A percentile compares a stretch with the other conserved stretches of the same genome.
phyloP scores from a whole-genome alignment of 2,113 vertebrate species.

The Cacatua alba region DNA sequence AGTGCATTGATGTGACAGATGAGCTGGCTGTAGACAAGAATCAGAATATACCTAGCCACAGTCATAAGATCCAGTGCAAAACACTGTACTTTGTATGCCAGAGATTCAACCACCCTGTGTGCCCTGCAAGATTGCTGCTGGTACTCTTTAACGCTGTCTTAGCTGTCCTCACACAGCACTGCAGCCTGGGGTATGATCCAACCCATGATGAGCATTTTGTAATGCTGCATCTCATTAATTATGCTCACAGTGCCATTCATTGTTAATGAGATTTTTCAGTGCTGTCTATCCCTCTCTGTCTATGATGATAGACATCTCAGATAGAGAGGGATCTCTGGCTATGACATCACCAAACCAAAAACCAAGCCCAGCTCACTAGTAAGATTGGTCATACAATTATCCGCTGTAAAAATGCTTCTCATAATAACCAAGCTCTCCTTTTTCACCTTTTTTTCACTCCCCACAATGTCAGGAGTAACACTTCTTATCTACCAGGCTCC shows the following conservation, averaged over 20 bases:
- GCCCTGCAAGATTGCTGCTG: not conserved
- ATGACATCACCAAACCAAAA: not conserved
- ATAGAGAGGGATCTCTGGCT: not conserved
- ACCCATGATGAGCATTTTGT: fast-evolving
- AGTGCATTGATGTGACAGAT: not conserved
- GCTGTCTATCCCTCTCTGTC: not conserved
- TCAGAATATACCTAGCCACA: not conserved
- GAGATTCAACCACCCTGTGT: not conserved
- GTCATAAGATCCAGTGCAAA: not conserved
- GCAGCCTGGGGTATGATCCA: not conserved
- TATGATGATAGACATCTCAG: not conserved
- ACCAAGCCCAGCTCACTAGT: not conserved
- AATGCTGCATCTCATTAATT: not conserved
- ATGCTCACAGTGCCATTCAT: not conserved
- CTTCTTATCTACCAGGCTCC: not conserved
- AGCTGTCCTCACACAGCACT: not conserved
- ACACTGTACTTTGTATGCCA: not conserved
- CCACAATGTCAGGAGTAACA: not conserved
- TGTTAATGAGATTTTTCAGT: not conserved
- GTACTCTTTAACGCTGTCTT: not conserved
- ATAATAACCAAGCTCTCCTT: not conserved
- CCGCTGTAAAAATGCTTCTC: not conserved
- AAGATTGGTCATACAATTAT: not conserved
- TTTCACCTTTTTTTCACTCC: not conserved
- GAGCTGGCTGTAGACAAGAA: not conserved